Evolutionary conservation across 2,888 invertebrate species (phyloP).

Genomic region (Brenthis hecate): DNA sequence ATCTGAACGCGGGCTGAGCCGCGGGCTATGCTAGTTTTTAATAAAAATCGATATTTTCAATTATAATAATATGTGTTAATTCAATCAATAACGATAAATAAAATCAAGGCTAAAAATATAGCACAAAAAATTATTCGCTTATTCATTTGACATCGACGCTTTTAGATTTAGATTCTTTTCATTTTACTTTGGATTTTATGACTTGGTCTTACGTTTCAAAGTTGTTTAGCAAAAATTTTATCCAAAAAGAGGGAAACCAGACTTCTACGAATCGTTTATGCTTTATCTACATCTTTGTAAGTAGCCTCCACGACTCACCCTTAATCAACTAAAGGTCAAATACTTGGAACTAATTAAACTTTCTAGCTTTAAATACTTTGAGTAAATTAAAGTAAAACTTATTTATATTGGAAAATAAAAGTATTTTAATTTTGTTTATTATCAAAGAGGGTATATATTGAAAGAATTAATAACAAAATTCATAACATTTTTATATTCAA

Average conservation of each 20-base stretch:
- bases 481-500: not conserved
- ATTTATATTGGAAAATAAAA: not conserved
- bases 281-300: constrained; percentile 18
- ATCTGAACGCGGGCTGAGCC: too few relatives aligned
- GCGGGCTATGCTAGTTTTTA: too few relatives aligned
- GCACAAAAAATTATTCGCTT: not conserved
- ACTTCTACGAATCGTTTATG: constrained; percentile 9
- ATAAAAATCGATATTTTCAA: too few relatives aligned
- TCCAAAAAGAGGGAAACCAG: constrained; percentile 1
- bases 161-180: not conserved
- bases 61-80: not conserved
- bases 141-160: constrained; percentile 10
- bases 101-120: not conserved
- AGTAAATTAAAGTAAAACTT: constrained; percentile 11
- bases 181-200: not conserved
- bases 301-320: constrained; percentile 3
- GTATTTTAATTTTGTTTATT: not conserved
- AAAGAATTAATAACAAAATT: not conserved
- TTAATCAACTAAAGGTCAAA: constrained; percentile 17
- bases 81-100: not conserved
- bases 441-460: too few relatives aligned
- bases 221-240: not conserved
- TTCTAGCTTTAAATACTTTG: constrained; percentile 14
- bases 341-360: constrained; percentile 20
- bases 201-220: not conserved